Conservation (phyloP, 1,140 invertebrate genomes). For the Calliopsis andreniformis region DNA sequence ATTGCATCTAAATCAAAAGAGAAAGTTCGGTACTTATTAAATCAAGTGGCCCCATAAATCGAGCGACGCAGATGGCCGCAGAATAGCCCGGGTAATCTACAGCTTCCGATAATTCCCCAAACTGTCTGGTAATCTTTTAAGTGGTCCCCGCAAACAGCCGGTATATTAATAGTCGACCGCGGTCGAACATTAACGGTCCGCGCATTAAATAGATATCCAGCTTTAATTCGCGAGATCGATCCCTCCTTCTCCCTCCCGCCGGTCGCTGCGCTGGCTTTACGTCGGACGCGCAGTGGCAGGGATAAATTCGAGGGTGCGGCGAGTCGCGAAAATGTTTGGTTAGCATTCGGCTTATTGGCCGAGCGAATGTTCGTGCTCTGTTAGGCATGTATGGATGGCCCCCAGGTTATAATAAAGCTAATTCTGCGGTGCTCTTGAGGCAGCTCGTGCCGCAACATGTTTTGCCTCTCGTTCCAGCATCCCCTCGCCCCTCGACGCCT, state of each 20-base stretch:
- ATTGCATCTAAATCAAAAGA: too few species aligned
- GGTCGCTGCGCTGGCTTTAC: neutral
- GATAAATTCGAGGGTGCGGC: conserved; percentile 66
- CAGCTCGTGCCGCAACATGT: conserved; percentile 80
- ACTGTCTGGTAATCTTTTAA: conserved; percentile 39
- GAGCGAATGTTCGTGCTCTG: conserved; percentile 74
- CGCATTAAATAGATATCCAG: conserved; percentile 52
- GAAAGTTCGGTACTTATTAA: too few species aligned
- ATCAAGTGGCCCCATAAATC: neutral
- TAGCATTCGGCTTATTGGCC: conserved; percentile 76
- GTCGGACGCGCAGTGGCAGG: conserved; percentile 30
- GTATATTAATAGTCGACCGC: conserved; percentile 32
- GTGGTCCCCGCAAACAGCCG: conserved; percentile 12
- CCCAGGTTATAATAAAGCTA: conserved; percentile 82
- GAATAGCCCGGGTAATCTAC: neutral
- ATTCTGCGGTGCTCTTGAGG: conserved; percentile 79
- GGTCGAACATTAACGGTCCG: conserved; percentile 7
- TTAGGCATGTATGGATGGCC: conserved; percentile 79
- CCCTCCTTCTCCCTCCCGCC: neutral
- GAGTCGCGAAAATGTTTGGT: conserved; percentile 77
- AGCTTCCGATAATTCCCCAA: conserved; percentile 9
- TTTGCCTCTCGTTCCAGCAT: conserved; percentile 74
- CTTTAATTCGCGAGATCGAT: conserved; percentile 59
- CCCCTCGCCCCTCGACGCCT: conserved; percentile 51
- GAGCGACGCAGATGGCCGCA: neutral